phyloP scores from a whole-genome alignment of 2,888 invertebrate species.

The Silvanus unidentatus region DNA sequence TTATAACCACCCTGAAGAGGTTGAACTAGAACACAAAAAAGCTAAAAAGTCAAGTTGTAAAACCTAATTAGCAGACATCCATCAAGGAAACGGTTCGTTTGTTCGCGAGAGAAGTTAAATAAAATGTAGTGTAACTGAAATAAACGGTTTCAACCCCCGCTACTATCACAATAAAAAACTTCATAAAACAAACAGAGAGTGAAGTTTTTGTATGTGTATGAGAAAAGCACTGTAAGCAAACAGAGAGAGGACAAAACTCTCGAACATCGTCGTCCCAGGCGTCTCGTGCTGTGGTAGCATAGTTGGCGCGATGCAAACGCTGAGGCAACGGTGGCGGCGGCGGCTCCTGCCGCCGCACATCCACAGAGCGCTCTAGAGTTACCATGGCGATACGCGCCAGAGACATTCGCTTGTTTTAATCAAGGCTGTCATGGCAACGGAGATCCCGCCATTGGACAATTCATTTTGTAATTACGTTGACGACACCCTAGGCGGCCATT shows the following conservation, averaged over 20 bases:
- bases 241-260: not conserved
- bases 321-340: slow-evolving; percentile 34
- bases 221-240: too few relatives aligned
- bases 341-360: too few relatives aligned
- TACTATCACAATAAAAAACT: slow-evolving; percentile 30
- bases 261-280: slow-evolving; percentile 20
- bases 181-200: slow-evolving; percentile 25
- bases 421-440: slow-evolving; percentile 50
- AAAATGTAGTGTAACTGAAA: slow-evolving; percentile 39
- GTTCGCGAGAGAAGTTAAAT: slow-evolving; percentile 23
- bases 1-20: too few relatives aligned
- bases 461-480: slow-evolving; percentile 50
- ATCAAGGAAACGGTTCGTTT: slow-evolving; percentile 30
- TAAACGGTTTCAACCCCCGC: slow-evolving; percentile 38
- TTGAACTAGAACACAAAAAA: slow-evolving; percentile 1
- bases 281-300: slow-evolving; percentile 33
- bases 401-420: slow-evolving; percentile 50
- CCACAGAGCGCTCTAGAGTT: slow-evolving; percentile 31
- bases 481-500: slow-evolving; percentile 51
- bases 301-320: slow-evolving; percentile 11
- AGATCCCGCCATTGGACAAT: slow-evolving; percentile 51
- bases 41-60: slow-evolving; percentile 26
- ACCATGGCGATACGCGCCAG: slow-evolving; percentile 43
- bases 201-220: not conserved
- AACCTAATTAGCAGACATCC: slow-evolving; percentile 36